A percentile compares a stretch with the other conserved stretches of the same genome.
These are phyloP conservation scores for Leptarthrus brevirostris DNA, from an alignment of 2,888 invertebrate genomes.

Conservation along the genomic window DNA sequence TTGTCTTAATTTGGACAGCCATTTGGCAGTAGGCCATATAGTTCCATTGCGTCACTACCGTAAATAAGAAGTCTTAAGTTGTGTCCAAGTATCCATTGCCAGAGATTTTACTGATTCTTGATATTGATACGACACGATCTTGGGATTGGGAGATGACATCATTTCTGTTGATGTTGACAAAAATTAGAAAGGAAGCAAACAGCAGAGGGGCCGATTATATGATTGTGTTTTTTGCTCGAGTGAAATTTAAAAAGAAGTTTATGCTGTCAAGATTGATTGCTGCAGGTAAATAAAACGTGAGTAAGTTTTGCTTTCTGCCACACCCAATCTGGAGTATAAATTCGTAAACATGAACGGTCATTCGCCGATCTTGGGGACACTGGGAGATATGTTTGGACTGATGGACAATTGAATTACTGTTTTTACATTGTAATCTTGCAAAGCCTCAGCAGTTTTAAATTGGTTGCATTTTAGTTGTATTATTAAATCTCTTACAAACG, in stretches of 20 bases:
- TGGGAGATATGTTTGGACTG: no score
- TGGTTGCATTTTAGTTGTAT: no score
- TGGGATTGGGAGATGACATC: not conserved
- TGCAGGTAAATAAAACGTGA: not conserved
- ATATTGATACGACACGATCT: not conserved
- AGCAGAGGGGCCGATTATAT: not conserved
- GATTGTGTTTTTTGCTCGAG: not conserved
- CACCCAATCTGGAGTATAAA: no score
- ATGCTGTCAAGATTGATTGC: not conserved
- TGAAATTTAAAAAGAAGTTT: not conserved
- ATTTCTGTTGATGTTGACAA: not conserved
- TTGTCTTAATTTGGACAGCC: slow-evolving; percentile 2
- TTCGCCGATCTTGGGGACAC: no score
- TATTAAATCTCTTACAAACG: no score
- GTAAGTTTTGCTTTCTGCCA: no score
- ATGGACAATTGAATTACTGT: no score
- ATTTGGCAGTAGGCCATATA: slow-evolving; percentile 6
- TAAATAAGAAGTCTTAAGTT: not conserved
- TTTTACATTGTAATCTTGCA: no score
- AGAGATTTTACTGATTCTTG: not conserved
- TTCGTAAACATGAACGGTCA: no score
- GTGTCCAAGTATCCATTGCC: not conserved
- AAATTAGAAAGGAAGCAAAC: slow-evolving; percentile 8
- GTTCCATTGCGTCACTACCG: not conserved
- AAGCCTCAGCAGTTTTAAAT: no score